Percentiles rank a stretch among this genome's conserved stretches.
Evolutionary conservation across 2,888 invertebrate species (phyloP).

Genomic region (Lithosia quadra): DNA sequence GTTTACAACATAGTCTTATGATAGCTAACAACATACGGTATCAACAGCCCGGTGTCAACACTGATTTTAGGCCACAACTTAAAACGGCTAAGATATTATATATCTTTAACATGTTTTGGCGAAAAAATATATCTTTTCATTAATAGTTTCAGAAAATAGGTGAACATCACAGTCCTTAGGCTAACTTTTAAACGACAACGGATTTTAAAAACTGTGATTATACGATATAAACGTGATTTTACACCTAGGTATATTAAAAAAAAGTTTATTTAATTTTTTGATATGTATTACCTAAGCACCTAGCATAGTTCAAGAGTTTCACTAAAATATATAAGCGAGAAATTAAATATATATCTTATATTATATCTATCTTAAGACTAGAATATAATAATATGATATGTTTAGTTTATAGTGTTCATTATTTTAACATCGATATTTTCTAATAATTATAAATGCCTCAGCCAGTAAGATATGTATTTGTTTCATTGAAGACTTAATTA

Average conservation of each 20-base stretch:
- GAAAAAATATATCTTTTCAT: slow-evolving; percentile 72
- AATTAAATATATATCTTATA: slow-evolving; percentile 54
- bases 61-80: slow-evolving; percentile 67
- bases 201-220: slow-evolving; percentile 49
- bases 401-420: slow-evolving; percentile 61
- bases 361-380: slow-evolving; percentile 54
- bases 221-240: slow-evolving; percentile 50
- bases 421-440: slow-evolving; percentile 76
- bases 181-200: slow-evolving; percentile 57
- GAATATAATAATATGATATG: slow-evolving; percentile 52
- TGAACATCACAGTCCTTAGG: slow-evolving; percentile 72
- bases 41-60: slow-evolving; percentile 37
- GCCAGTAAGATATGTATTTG: slow-evolving; percentile 85
- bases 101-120: slow-evolving; percentile 79
- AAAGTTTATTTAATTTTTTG: slow-evolving; percentile 58
- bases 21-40: slow-evolving; percentile 57
- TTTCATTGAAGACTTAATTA: slow-evolving; percentile 81
- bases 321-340: slow-evolving; percentile 57
- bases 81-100: slow-evolving; percentile 73
- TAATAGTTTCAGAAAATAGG: slow-evolving; percentile 75
- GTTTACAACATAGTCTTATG: slow-evolving; percentile 68
- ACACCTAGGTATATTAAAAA: slow-evolving; percentile 40
- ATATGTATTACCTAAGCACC: slow-evolving; percentile 81
- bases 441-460: slow-evolving; percentile 83
- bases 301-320: slow-evolving; percentile 62